Percentiles rank a stretch among this genome's conserved stretches.
Evolutionary conservation across 2,113 vertebrate species (phyloP).

Genomic region (Pteruthius melanotis): DNA sequence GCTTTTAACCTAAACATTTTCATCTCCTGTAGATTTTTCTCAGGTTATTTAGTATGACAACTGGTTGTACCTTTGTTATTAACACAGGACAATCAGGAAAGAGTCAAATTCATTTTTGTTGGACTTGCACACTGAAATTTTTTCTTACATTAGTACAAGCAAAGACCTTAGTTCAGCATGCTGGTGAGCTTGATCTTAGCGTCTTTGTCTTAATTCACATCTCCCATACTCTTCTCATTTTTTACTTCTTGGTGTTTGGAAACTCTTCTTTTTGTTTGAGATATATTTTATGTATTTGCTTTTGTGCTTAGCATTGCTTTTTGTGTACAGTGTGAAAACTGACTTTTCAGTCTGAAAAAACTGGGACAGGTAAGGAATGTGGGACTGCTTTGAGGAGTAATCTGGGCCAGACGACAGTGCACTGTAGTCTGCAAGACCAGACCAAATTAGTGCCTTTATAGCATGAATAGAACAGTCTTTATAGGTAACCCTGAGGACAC

Average conservation of each 20-base stretch:
- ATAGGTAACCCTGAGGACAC: background rate
- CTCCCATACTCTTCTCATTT: background rate
- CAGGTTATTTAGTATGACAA: background rate
- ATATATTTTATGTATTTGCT: background rate
- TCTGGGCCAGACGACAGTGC: background rate
- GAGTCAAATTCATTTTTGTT: background rate
- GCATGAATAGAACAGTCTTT: background rate
- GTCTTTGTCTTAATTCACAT: background rate
- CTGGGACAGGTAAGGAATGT: background rate
- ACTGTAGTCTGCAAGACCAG: background rate
- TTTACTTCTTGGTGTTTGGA: background rate
- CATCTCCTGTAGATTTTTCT: background rate
- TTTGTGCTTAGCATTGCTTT: background rate
- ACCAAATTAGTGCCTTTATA: background rate
- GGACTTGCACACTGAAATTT: background rate
- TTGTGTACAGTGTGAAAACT: background rate
- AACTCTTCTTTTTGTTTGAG: background rate
- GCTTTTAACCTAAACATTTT: background rate
- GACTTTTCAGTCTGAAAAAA: background rate
- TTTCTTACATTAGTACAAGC: background rate
- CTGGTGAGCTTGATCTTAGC: background rate
- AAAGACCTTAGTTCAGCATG: background rate
- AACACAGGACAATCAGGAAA: background rate
- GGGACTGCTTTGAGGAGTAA: background rate
- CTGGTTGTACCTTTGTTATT: background rate